phyloP scores from a whole-genome alignment of 2,113 vertebrate species.

The Pogonocichla stellata region DNA sequence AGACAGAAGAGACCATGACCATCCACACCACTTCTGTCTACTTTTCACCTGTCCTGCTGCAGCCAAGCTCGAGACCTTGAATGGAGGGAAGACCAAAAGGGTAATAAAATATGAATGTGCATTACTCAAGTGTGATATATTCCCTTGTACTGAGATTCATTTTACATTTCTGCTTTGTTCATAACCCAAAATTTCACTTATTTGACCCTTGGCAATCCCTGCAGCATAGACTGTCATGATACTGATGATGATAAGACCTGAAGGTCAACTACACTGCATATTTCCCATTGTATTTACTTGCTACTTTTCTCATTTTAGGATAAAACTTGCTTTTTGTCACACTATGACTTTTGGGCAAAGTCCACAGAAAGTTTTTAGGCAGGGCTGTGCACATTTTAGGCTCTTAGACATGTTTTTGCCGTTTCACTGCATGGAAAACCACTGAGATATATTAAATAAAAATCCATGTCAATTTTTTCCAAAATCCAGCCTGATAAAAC shows the following conservation, averaged over 20 bases:
- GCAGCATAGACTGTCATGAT: neutral
- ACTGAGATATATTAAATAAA: neutral
- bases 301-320: neutral
- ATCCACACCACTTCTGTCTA: rapidly evolving
- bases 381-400: neutral
- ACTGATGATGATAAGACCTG: neutral
- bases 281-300: neutral
- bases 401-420: neutral
- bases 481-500: neutral
- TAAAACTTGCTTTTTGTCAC: neutral
- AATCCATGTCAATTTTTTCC: neutral
- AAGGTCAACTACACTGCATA: neutral
- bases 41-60: neutral
- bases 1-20: neutral
- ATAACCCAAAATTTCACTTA: neutral
- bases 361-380: neutral
- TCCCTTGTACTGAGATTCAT: neutral
- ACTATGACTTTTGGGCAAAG: neutral
- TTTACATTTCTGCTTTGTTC: neutral
- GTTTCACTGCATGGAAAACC: neutral
- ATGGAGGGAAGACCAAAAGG: neutral
- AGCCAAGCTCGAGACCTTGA: neutral
- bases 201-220: neutral
- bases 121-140: too few species aligned
- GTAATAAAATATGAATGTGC: neutral